Evolutionary conservation across 2,113 vertebrate species (phyloP), one percentile per base, ranked within the genome.

Genomic region (Felis chaus): DNA sequence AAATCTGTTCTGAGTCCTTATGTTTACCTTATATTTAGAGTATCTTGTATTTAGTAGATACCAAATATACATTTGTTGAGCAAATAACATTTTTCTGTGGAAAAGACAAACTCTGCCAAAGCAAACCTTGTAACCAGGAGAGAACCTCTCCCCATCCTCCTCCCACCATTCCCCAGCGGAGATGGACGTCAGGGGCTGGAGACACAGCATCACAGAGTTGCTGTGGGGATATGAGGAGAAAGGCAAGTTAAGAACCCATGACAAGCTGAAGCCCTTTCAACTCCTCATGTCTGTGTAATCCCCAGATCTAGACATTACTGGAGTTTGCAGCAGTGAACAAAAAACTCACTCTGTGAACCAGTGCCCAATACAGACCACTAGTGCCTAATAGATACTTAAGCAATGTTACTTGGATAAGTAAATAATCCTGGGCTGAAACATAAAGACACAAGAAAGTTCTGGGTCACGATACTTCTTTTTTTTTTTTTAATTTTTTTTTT

Each of bases 31-130:
- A 55, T 12, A 57, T 31, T n/a, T 65, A 66, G 33, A 91, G 15
- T 82, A 71, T 5, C 18, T 66, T 92, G 9, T 57, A 89, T 39
- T 82, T 73, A 66, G 18, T 19, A 36, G 16, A 39, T 2, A 55
- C 13, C 36, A 95, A 48, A 87, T 29, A 80, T 2, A 7, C 29
- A 80, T 50, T 65, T 79, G 48, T 45, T 76, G 66, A 5, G 13
- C 74, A 14, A 68, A 63, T 18, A 50, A 13, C 16, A 85, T 41
- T 95, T 63, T 66, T 79, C 57, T 65, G 45, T 68, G 74, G 7
- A 27, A 16, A 53, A 92, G 73, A 66, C 61, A 90, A 76, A 41
- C 12, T 39, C 31, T 95, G 55, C 21, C 92, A 66, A 91, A 92
- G 76, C 15, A 91, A 92, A 93, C 8, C 36, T 31, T 65, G 74